Base-by-base conservation (phyloP, 1,140 invertebrate species). In the Neomicropteryx cornuta region DNA sequence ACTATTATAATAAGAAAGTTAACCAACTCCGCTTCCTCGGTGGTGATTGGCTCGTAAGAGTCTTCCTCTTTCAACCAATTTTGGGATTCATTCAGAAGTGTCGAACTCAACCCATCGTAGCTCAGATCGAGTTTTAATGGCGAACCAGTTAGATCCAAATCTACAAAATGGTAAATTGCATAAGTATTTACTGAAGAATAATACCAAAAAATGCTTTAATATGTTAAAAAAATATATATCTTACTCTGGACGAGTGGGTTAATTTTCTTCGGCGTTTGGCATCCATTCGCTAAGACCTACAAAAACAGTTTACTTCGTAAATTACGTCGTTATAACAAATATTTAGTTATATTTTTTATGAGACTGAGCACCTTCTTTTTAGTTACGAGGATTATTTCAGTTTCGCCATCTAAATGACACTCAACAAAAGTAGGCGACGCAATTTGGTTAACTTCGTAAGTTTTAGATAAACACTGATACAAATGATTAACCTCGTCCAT, bases 61-160 rank as follows among this genome's bases (percentile, higher is more conserved):
- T 41, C 46, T 45, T 68, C 66, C 21, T 68, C 62, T 34, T 58
- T 66, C 21, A 30, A 56, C 60, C 62, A 68, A 4, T 61, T 38
- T 22, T 66, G 60, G 18, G 62, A 59, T 44, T 66, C 55, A 47
- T 68, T 63, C 39, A n/a, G n/a, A n/a, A n/a, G n/a, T n/a, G n/a
- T n/a, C n/a, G n/a, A n/a, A n/a, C n/a, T n/a, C n/a, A n/a, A n/a
- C n/a, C n/a, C n/a, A n/a, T n/a, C n/a, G n/a, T 66, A 44, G 43
- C 58, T 66, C 20, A 68, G 42, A 43, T 66, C 61, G n/a, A 68
- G 42, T 47, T 68, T 68, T 4, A 68, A 43, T 3, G 66, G 66
- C 16, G 66, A 68, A 2, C 66, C 66, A 34, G 66, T 68, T 14
- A 68, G 41, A 13, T 68, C 66, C 13, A 66, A 44, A 36, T 66